Percentiles rank a stretch among this genome's conserved stretches.
These are phyloP conservation scores for Acanthaster planci DNA, from an alignment of 35 echinoderm and acorn worm genomes.

Conservation along the genomic window DNA sequence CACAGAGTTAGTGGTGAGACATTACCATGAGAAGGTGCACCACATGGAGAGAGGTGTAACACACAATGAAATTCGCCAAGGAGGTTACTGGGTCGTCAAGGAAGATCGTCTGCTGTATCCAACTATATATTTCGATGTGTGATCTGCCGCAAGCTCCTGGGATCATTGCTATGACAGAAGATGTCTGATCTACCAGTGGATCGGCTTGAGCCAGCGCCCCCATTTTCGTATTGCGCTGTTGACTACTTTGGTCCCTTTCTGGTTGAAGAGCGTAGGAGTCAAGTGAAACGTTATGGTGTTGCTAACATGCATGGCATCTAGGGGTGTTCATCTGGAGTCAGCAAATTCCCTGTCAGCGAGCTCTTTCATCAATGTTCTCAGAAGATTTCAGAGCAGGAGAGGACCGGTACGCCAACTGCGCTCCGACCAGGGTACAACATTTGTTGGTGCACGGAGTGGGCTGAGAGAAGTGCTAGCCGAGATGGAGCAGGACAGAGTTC, in stretches of 20 bases:
- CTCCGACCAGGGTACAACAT: constrained; percentile 62
- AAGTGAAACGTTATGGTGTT: constrained; percentile 77
- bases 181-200: constrained; percentile 68
- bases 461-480: constrained; percentile 50
- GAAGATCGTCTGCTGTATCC: not conserved
- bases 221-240: constrained; percentile 73
- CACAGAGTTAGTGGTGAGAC: constrained; percentile 70
- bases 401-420: constrained; percentile 66
- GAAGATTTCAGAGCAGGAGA: constrained; percentile 64
- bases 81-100: constrained; percentile 48
- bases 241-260: constrained; percentile 77
- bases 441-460: constrained; percentile 58
- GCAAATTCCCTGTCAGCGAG: constrained; percentile 31
- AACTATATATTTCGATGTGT: constrained; percentile 1
- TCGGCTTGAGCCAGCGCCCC: constrained; percentile 32
- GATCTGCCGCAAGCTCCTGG: constrained; percentile 33
- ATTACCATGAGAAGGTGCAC: constrained; percentile 60
- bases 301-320: constrained; percentile 68
- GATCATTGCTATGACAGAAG: constrained; percentile 53
- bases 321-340: constrained; percentile 73
- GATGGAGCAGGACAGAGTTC: constrained; percentile 43
- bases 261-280: constrained; percentile 49
- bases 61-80: constrained; percentile 47
- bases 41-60: constrained; percentile 70
- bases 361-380: constrained; percentile 70